These are phyloP conservation scores for Amblyjoppa fuscipennis DNA, from an alignment of 2,888 invertebrate species.

Conservation along the genomic window DNA sequence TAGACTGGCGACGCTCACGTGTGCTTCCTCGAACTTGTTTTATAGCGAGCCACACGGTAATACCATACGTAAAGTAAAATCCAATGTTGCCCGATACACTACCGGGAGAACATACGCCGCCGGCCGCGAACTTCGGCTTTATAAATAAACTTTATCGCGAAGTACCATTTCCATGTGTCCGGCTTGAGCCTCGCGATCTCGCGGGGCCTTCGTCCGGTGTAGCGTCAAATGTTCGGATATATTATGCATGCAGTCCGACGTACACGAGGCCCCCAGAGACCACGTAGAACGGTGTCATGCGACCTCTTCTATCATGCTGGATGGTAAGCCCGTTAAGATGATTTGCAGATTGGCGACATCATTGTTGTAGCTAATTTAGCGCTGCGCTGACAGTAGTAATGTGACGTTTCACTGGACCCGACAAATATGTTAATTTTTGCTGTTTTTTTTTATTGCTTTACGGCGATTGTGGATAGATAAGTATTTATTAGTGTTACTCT, in stretches of 20 bases:
- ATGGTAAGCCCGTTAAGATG: neutral
- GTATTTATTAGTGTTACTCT: no score
- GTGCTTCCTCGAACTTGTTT: conserved; percentile 33
- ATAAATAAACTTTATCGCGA: conserved; percentile 78
- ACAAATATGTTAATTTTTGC: neutral
- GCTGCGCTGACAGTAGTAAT: neutral
- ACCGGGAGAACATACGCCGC: conserved; percentile 6
- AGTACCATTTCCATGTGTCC: conserved; percentile 68
- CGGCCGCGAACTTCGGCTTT: conserved; percentile 71
- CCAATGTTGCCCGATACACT: conserved; percentile 29
- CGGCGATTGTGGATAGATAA: neutral
- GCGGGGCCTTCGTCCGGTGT: neutral
- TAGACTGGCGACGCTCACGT: conserved; percentile 8
- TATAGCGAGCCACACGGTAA: conserved; percentile 30
- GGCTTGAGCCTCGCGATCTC: conserved; percentile 59
- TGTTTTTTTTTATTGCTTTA: neutral
- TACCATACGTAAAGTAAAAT: conserved; percentile 27
- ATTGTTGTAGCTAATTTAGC: neutral
- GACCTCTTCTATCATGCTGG: neutral
- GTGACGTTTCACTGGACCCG: neutral
- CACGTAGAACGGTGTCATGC: neutral
- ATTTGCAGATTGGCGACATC: neutral
- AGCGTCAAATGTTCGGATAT: conserved; percentile 9
- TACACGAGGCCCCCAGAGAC: neutral
- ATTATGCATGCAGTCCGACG: conserved; percentile 1